Conservation (phyloP, 2,888 invertebrate species). For the Malacosoma neustria region DNA sequence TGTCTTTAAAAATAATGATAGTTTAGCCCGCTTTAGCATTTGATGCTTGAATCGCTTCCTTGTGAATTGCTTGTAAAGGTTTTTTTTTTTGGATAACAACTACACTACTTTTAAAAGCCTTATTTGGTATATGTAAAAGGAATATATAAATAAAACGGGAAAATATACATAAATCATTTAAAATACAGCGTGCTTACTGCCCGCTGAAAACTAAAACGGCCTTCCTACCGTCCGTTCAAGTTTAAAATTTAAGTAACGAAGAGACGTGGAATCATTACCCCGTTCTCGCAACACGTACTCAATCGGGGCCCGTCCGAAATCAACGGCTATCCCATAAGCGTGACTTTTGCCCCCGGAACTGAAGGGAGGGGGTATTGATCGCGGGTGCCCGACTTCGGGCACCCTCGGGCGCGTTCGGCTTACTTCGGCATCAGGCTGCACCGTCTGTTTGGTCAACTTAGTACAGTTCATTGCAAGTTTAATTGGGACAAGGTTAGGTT, state of each 20-base stretch:
- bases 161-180: too few relatives aligned
- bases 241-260: slow-evolving; percentile 22
- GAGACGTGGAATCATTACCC: slow-evolving; percentile 23
- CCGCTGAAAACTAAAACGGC: too few relatives aligned
- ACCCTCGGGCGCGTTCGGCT: slow-evolving; percentile 47
- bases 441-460: slow-evolving; percentile 50
- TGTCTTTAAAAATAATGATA: too few relatives aligned
- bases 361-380: slow-evolving; percentile 69
- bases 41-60: too few relatives aligned
- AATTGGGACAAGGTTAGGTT: slow-evolving; percentile 65
- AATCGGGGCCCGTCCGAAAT: slow-evolving; percentile 54
- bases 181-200: too few relatives aligned
- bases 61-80: too few relatives aligned
- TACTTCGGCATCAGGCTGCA: slow-evolving; percentile 52
- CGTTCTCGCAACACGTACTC: slow-evolving; percentile 29
- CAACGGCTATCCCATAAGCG: slow-evolving; percentile 61
- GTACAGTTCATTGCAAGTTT: slow-evolving; percentile 62
- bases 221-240: too few relatives aligned
- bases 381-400: slow-evolving; percentile 54
- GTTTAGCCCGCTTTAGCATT: too few relatives aligned
- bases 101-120: too few relatives aligned
- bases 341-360: slow-evolving; percentile 71
- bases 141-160: too few relatives aligned
- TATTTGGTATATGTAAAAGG: too few relatives aligned
- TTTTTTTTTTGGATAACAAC: too few relatives aligned